Evolutionary conservation across 2,113 vertebrate species (phyloP), one percentile per base, ranked within the genome.

Genomic region (Campylorhamphus procurvoides): DNA sequence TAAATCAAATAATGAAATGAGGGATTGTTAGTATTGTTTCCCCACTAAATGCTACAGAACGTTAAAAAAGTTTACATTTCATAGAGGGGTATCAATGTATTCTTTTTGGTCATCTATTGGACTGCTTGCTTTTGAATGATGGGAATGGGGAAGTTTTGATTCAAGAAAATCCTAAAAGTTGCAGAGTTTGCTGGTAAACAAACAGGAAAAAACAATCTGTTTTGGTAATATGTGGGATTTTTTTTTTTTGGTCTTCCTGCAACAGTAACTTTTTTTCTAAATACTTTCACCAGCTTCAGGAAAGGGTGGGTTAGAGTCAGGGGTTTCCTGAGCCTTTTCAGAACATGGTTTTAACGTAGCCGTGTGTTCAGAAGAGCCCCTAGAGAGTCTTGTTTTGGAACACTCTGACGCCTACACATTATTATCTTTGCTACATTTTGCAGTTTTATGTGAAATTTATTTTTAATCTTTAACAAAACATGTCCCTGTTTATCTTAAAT

Each of bases 371-470:
- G 95, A 97, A 90, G 94, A 96, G 97, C 94, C 98, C 97, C 97
- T 93, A 97, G 98, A 98, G 98, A 98, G 98, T 89, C 63, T 72
- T 98, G 98, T 98, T 98, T 98, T 98, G 98, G 97, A 98, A 98
- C 98, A 98, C 87, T 94, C 93, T 93, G 96, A 98, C 97, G 97
- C 98, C 98, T 97, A 98, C 97, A 96, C 59, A 20, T 96, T 98
- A 97, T 98, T 98, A 97, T 98, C 97, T 98, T 97, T 97, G 97
- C 96, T 96, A 97, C 96, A 8, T 97, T 98, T 97, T 98, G 96
- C 97, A 97, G 96, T 97, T 97, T 98, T 94, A 89, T 98, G 97
- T 97, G 97, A 98, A 97, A 98, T 96, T 98, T 98, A 98, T 98
- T 98, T 98, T 98, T 98, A 98, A 97, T 97, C 97, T 94, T 96